Conservation (phyloP, 2,113 vertebrate genomes). For the Scalopus aquaticus region DNA sequence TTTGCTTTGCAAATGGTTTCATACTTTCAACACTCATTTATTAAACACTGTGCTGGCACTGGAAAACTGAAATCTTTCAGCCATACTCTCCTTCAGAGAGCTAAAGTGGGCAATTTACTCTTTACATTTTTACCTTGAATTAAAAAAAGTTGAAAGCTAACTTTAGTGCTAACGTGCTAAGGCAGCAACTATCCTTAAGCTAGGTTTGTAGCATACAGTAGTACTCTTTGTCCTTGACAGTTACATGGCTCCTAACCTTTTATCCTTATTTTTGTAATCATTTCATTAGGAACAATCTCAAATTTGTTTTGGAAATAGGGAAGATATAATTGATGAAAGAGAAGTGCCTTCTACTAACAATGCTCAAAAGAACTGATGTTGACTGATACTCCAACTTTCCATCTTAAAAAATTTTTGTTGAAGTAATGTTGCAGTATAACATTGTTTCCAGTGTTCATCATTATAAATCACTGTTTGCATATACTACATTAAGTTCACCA, state of each 20-base stretch:
- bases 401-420: background rate
- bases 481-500: background rate
- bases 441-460: background rate
- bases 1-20: constrained; percentile 39
- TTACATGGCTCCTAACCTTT: background rate
- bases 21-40: constrained; percentile 40
- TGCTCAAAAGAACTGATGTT: constrained; percentile 35
- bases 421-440: background rate
- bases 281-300: constrained; percentile 24
- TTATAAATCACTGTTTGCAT: background rate
- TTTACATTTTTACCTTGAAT: constrained; percentile 1
- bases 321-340: background rate
- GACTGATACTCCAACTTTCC: background rate
- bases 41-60: background rate
- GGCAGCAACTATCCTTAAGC: background rate
- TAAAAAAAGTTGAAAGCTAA: background rate
- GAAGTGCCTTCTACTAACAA: background rate
- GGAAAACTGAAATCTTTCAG: background rate
- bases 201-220: background rate
- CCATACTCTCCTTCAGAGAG: background rate
- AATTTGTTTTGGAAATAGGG: constrained; percentile 14
- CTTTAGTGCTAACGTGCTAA: background rate
- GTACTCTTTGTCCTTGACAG: background rate
- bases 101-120: background rate
- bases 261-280: constrained; percentile 35